Evolutionary conservation across 1,140 invertebrate genomes (phyloP).

Genomic region (Harpegnathos saltator): DNA sequence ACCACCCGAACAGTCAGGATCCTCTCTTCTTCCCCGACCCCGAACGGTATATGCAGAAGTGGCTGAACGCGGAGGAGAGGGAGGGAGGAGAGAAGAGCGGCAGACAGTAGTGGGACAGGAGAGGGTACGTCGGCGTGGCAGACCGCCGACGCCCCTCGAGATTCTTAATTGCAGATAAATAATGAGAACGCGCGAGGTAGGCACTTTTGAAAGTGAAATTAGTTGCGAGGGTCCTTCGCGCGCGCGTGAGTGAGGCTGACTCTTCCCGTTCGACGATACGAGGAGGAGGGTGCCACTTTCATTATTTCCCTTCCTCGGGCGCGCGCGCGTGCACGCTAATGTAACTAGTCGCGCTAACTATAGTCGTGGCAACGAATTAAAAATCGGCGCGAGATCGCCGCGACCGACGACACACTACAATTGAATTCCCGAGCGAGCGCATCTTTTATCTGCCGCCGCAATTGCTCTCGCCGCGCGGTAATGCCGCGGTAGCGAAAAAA

Average conservation of each 20-base stretch:
- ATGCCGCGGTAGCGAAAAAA: not conserved
- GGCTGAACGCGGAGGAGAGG: slow-evolving; percentile 48
- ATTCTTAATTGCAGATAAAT: slow-evolving; percentile 76
- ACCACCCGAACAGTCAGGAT: slow-evolving; percentile 75
- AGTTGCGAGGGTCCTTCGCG: slow-evolving; percentile 52
- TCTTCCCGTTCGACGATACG: slow-evolving; percentile 3
- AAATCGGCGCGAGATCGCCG: not conserved
- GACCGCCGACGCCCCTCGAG: slow-evolving; percentile 57
- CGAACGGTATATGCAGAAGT: slow-evolving; percentile 52
- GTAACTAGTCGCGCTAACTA: not conserved
- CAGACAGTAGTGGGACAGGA: slow-evolving; percentile 58
- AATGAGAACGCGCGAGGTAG: slow-evolving; percentile 67
- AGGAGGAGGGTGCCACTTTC: not conserved
- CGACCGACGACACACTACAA: not conserved
- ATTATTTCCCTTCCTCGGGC: slow-evolving; percentile 26
- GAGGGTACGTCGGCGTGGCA: slow-evolving; percentile 51
- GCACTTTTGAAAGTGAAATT: slow-evolving; percentile 73
- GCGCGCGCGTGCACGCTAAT: not conserved
- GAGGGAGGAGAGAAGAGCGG: slow-evolving; percentile 29
- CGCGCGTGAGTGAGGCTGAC: slow-evolving; percentile 35
- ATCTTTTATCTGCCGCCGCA: not conserved
- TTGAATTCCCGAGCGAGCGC: not conserved
- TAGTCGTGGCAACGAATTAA: not conserved
- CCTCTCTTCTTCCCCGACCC: slow-evolving; percentile 35
- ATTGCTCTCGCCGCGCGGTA: not conserved